Evolutionary conservation across 1,140 invertebrate species (phyloP), one percentile per base, ranked within the genome.

Genomic region (Drosophila serrata): DNA sequence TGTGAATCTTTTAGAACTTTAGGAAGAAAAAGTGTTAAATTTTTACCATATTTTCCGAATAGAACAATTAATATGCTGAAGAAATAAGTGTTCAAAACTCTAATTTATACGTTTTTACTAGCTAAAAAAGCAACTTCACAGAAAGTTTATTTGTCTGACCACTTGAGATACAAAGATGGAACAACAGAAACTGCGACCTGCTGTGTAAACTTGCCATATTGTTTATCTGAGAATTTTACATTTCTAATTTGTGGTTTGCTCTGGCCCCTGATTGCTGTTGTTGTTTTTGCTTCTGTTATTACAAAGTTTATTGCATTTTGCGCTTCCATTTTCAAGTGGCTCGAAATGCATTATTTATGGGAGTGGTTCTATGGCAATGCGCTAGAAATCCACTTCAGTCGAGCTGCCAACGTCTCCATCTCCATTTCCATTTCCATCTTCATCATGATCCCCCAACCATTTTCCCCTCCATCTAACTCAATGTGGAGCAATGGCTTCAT

Each of bases 401-500:
- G 19, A 46, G 51, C 57, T 31, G 48, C 40, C 55, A 19, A 68
- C 77, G 60, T 73, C 67, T 48, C 51, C 64, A 46, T 43, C 37
- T 31, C 59, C 13, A 48, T 46, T 6, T 17, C 59, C 15, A 53
- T 53, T 35, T 35, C 70, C 63, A 73, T 73, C 60, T 70, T 72
- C 65, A 73, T 40, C 63, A 37, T 40, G 61, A 35, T 40, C 24
- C 43, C 43, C 51, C 17, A 13, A 19, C 45, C 3, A 43, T 11
- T 24, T 33, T 24, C 27, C 39, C 33, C 33, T 24, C 37, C 46
- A 40, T 48, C 39, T 15, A 22, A 29, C 37, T 17, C 22, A 42
- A 84, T 80, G 76, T 87, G 84, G 84, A 87, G 84, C 84, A 87
- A 87, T 77, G 84, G 72, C 84, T 87, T 87, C 80, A 87, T 87